These are phyloP conservation scores for Microcebus lehilahytsara DNA, from an alignment of 2,113 vertebrate genomes.

Conservation along the genomic window DNA sequence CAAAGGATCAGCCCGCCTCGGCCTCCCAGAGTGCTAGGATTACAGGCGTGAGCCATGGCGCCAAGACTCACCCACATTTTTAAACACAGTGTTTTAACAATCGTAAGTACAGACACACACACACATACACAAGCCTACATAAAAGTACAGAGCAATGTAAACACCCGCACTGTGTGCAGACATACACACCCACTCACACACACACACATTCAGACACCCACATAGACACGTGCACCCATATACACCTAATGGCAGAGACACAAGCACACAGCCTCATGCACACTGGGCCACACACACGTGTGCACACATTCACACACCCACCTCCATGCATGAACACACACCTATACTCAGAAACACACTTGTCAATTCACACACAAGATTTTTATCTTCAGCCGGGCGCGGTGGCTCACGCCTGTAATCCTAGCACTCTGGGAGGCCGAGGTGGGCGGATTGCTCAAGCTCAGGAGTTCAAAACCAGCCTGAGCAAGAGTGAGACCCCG, in stretches of 20 bases:
- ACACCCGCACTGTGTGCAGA: background rate
- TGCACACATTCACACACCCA: background rate
- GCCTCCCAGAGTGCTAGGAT: too few species aligned
- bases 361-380: background rate
- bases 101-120: background rate
- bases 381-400: background rate
- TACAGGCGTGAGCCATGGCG: accelerated
- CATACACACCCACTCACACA: background rate
- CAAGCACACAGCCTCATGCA: background rate
- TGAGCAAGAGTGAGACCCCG: too few species aligned
- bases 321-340: background rate
- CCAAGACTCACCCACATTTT: background rate
- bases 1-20: too few species aligned
- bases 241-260: background rate
- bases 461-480: too few species aligned
- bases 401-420: too few species aligned
- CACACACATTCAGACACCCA: background rate
- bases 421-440: too few species aligned
- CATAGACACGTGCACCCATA: background rate
- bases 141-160: background rate
- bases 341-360: background rate
- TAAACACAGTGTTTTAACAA: background rate
- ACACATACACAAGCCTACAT: background rate
- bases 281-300: background rate
- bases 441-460: accelerated